A percentile compares a stretch with the other conserved stretches of the same genome.
Evolutionary conservation across 2,888 invertebrate species (phyloP).

Genomic region (Nomada flava): DNA sequence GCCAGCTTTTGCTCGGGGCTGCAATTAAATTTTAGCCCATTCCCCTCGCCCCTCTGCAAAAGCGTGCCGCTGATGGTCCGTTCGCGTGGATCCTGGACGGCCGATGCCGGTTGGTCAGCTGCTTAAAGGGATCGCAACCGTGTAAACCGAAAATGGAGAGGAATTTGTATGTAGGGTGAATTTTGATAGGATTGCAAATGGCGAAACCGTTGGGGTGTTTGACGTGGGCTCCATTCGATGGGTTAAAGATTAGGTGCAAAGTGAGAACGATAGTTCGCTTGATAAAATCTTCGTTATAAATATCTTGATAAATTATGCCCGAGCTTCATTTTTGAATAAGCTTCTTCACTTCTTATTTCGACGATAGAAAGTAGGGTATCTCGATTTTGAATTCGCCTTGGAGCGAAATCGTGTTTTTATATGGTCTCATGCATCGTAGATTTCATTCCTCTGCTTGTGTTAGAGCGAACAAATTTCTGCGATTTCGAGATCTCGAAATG

Average conservation of each 20-base stretch:
- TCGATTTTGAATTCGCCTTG: too few relatives aligned
- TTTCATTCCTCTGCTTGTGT: too few relatives aligned
- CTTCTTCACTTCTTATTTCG: too few relatives aligned
- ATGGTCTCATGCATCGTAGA: too few relatives aligned
- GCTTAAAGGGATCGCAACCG: slow-evolving; percentile 15
- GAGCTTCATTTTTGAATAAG: too few relatives aligned
- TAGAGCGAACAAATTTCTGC: too few relatives aligned
- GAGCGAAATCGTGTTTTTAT: too few relatives aligned
- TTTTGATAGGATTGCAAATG: slow-evolving; percentile 21
- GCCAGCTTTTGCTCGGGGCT: slow-evolving; percentile 43
- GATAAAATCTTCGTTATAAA: too few relatives aligned
- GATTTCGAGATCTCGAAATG: too few relatives aligned
- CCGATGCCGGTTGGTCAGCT: slow-evolving; percentile 26
- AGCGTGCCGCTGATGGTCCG: slow-evolving; percentile 27
- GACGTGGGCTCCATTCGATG: background rate
- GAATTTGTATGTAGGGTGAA: background rate
- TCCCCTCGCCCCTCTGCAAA: slow-evolving; percentile 26
- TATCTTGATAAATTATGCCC: too few relatives aligned
- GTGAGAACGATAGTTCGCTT: too few relatives aligned
- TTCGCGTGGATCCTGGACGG: background rate
- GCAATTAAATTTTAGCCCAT: slow-evolving; percentile 60
- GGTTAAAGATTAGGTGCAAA: background rate
- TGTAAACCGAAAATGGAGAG: slow-evolving; percentile 18
- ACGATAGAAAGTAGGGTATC: too few relatives aligned
- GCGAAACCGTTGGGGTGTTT: slow-evolving; percentile 6